phyloP scores from a whole-genome alignment of 2,113 vertebrate genomes.

The Ranitomeya variabilis region DNA sequence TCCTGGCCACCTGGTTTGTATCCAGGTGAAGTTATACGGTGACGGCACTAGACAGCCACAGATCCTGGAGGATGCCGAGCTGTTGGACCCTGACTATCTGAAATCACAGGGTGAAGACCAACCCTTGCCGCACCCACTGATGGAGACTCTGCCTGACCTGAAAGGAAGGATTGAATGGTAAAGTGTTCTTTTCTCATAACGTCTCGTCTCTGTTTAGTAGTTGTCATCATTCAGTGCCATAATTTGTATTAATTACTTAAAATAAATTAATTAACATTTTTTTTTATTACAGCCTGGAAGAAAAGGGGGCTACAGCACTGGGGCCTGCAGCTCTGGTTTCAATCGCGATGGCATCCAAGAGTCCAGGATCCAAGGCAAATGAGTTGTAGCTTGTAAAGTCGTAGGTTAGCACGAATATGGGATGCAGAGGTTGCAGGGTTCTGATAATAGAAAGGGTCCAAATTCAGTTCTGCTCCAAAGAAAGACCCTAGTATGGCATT shows the following conservation, averaged over 20 bases:
- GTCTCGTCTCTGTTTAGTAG: not conserved
- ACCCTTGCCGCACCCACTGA: constrained; percentile 69
- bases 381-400: not conserved
- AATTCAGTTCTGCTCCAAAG: too few relatives aligned
- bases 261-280: not conserved
- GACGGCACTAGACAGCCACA: constrained; percentile 70
- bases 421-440: not conserved
- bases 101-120: constrained; percentile 66
- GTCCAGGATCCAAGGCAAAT: constrained; percentile 72
- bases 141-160: constrained; percentile 66
- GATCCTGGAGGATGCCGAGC: constrained; percentile 69
- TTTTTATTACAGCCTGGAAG: constrained; percentile 65
- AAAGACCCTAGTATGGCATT: too few relatives aligned
- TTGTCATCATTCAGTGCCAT: not conserved
- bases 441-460: too few relatives aligned
- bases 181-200: not conserved
- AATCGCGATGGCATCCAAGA: constrained; percentile 74
- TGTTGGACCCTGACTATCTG: constrained; percentile 73
- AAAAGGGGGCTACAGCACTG: constrained; percentile 73
- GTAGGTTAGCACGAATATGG: not conserved
- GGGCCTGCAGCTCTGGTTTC: constrained; percentile 74
- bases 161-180: constrained; percentile 62
- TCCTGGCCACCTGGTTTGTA: not conserved
- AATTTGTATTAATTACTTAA: not conserved
- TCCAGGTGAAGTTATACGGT: constrained; percentile 75